Percentiles rank a stretch among this genome's conserved stretches.
Evolutionary conservation across 53 echinoderm and acorn worm species (phyloP).

Genomic region (Stichopus horrens): DNA sequence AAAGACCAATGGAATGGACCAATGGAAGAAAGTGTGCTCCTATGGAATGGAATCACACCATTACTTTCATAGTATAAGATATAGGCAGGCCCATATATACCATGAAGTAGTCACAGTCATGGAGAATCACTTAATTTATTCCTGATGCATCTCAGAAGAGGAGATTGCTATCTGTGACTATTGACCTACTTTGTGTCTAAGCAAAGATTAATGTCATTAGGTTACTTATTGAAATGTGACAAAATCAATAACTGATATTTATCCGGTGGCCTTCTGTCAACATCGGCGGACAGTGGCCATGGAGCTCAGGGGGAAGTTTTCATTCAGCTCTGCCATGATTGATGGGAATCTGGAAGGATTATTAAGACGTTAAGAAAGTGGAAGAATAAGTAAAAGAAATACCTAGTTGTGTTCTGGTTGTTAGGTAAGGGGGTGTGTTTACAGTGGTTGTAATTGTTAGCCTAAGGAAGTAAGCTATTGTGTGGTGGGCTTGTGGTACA

Average conservation of each 20-base stretch:
- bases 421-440: conserved; percentile 2
- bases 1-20: no score
- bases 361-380: neutral
- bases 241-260: conserved; percentile 36
- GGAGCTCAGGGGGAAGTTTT: neutral
- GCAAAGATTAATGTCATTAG: conserved; percentile 42
- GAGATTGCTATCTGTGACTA: neutral
- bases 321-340: neutral
- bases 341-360: conserved; percentile 21
- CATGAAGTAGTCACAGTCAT: no score
- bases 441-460: neutral
- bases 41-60: no score
- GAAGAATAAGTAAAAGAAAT: conserved; percentile 1
- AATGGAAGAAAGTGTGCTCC: no score
- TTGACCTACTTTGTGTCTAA: conserved; percentile 9
- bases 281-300: conserved; percentile 16
- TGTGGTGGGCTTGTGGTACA: neutral
- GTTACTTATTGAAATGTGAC: conserved; percentile 23
- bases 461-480: neutral
- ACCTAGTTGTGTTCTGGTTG: conserved; percentile 8
- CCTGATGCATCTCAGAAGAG: neutral
- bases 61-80: no score
- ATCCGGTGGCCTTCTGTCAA: conserved; percentile 42
- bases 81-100: no score
- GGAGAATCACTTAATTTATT: neutral